These are phyloP conservation scores for Syngnathus scovelli DNA, from an alignment of 2,113 vertebrate genomes.

Conservation along the genomic window DNA sequence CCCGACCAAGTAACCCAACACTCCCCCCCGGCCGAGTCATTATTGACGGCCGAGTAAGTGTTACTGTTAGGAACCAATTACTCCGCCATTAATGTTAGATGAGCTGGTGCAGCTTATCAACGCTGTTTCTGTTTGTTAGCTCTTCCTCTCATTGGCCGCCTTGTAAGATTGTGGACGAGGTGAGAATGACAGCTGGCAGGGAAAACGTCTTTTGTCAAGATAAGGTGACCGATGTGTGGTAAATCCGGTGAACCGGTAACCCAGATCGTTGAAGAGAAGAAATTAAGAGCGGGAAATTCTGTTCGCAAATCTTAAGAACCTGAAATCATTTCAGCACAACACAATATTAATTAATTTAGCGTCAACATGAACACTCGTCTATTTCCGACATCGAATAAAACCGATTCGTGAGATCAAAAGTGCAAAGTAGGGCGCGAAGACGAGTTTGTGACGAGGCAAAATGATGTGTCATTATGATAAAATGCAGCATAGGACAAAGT, in stretches of 20 bases:
- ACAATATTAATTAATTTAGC: not conserved
- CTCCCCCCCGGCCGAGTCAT: conserved; percentile 55
- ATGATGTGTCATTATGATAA: not conserved
- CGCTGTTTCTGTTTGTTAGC: conserved; percentile 34
- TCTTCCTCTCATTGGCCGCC: conserved; percentile 51
- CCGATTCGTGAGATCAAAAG: not conserved
- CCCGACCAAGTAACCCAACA: conserved; percentile 64
- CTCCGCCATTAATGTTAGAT: conserved; percentile 77
- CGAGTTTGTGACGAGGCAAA: not conserved
- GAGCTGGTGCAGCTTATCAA: conserved; percentile 70
- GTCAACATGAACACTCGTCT: not conserved
- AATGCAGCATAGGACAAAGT: not conserved
- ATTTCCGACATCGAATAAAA: not conserved
- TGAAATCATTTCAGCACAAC: not conserved
- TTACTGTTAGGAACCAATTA: conserved; percentile 81
- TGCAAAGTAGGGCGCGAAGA: too few relatives aligned
- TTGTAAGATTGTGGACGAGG: conserved; percentile 25
- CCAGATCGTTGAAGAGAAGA: conserved; percentile 42
- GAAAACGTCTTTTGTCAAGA: conserved; percentile 55
- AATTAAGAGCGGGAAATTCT: not conserved
- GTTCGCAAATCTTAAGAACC: too few relatives aligned
- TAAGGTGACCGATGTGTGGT: conserved; percentile 60
- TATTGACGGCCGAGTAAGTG: conserved; percentile 76
- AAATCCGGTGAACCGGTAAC: conserved; percentile 72
- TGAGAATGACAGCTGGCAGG: conserved; percentile 63